Percentiles rank a stretch among this genome's conserved stretches.
These are phyloP conservation scores for Diarsia rubi DNA, from an alignment of 2,888 invertebrate genomes.

Conservation along the genomic window DNA sequence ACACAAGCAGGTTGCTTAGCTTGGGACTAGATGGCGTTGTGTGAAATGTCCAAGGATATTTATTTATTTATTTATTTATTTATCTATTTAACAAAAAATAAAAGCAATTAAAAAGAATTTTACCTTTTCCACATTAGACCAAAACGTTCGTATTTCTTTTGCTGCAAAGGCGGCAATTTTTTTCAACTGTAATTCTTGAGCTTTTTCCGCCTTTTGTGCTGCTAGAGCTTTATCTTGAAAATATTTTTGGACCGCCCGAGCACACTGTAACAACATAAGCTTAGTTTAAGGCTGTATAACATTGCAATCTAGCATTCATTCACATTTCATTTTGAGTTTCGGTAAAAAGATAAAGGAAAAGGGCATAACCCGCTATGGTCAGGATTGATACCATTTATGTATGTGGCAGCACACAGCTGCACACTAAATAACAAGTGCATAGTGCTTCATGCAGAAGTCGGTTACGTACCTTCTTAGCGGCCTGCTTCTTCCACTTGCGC, in stretches of 20 bases:
- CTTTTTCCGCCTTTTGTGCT: slow-evolving; percentile 97
- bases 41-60: no score
- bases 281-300: neutral
- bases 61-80: no score
- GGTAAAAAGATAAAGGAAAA: neutral
- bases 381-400: neutral
- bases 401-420: neutral
- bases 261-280: slow-evolving; percentile 90
- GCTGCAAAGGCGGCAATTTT: slow-evolving; percentile 97
- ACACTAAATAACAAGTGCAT: neutral
- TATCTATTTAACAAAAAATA: neutral
- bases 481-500: slow-evolving; percentile 99
- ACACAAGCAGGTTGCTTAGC: no score
- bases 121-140: slow-evolving; percentile 98
- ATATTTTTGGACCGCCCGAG: slow-evolving; percentile 97
- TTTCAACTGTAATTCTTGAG: slow-evolving; percentile 96
- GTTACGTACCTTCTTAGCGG: slow-evolving; percentile 94
- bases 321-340: neutral
- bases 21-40: no score
- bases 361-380: neutral
- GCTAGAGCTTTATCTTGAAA: slow-evolving; percentile 97
- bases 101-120: neutral
- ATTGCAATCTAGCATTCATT: neutral
- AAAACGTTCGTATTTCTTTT: slow-evolving; percentile 98
- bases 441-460: neutral